Base-by-base conservation (phyloP, 2,888 invertebrate genomes). In the Leucophenga maculata region DNA sequence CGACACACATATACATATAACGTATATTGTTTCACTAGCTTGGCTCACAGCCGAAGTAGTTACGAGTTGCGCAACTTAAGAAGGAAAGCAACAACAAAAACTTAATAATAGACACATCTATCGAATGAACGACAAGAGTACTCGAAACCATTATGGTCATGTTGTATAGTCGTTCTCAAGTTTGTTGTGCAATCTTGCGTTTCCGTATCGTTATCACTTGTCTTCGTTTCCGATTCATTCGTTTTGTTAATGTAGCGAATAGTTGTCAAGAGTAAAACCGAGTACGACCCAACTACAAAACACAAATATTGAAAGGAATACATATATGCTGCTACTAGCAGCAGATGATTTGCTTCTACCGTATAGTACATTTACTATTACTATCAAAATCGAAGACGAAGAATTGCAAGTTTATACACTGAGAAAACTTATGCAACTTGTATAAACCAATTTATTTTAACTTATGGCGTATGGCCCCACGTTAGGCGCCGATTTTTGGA, bases 241-340 rank as follows among this genome's bases (percentile, higher is more conserved):
- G 83, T 75, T 84, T 85, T 81, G 77, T 78, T 85, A 86, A 86
- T 86, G 85, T 84, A 83, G 84, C 86, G 86, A 85, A 81, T 82
- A 78, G 83, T 75, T 83, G 80, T 81, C 83, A 85, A 85, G 83
- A 80, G 75, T 20, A 26, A 50, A 8, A 76, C 72, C 79, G 83
- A 81, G 83, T 79, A 83, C 79, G 74, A 74, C 76, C 73, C 71
- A 83, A 74, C 3, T 32, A 32, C 32, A 48, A 48, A 16, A 48
- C 6, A 48, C 4, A 16, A 50, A 50, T 1, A 46, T 4, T 26
- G 26, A 39, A 39, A 39, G 11, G 8, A 39, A 8, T 11, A 39
- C 8, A 8, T 39, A 39, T 39, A 11, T 11, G 8, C 8, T 39
- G 1, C 4, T 39, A 6, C 39, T 8, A 6, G 11, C 39, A 39